A percentile compares a stretch with the other conserved stretches of the same genome.
Evolutionary conservation across 2,113 vertebrate genomes (phyloP).

Genomic region (Oenanthe melanoleuca): DNA sequence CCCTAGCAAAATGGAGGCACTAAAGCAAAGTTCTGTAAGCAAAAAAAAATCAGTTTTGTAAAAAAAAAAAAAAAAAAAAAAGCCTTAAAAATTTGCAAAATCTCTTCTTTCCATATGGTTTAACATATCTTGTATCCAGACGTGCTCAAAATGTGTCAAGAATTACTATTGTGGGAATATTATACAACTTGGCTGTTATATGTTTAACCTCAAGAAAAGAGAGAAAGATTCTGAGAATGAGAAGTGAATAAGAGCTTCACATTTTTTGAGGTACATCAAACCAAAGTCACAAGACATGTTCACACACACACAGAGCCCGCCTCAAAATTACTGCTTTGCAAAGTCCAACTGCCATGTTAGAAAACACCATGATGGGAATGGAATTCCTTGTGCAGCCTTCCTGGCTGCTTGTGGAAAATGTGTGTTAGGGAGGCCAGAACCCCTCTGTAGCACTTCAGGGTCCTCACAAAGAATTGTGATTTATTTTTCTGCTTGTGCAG

Average conservation of each 20-base stretch:
- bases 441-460: background rate
- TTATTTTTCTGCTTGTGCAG: background rate
- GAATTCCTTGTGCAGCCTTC: background rate
- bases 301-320: rapidly evolving
- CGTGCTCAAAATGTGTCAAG: conserved; percentile 50
- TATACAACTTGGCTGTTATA: conserved; percentile 41
- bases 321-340: background rate
- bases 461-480: background rate
- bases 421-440: background rate
- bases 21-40: background rate
- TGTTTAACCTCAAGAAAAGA: conserved; percentile 27
- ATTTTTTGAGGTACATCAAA: background rate
- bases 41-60: background rate
- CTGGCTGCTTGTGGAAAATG: background rate
- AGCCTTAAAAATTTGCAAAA: background rate
- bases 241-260: background rate
- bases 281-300: background rate
- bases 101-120: conserved; percentile 49
- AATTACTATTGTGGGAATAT: conserved; percentile 54
- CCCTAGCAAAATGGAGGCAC: background rate
- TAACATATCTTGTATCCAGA: conserved; percentile 22
- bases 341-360: background rate
- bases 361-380: background rate
- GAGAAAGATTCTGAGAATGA: background rate
- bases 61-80: background rate